phyloP scores from a whole-genome alignment of 2,113 vertebrate species.

The Drymodes brunneopygia region DNA sequence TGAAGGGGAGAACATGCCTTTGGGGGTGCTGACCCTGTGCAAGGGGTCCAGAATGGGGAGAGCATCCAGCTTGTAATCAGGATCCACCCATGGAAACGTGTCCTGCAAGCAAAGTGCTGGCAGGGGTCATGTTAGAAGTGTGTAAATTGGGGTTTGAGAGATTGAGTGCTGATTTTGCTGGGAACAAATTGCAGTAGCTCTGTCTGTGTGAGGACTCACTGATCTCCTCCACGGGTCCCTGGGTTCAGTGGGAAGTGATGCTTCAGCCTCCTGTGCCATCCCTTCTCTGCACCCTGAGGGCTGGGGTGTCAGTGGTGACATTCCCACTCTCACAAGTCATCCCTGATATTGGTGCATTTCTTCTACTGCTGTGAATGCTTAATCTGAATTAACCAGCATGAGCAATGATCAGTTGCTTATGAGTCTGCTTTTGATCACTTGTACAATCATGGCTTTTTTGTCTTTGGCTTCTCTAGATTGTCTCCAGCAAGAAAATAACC shows the following conservation, averaged over 20 bases:
- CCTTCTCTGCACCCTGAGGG: fast-evolving
- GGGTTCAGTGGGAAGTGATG: not conserved
- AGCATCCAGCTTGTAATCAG: not conserved
- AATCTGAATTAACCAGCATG: not conserved
- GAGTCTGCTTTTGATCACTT: not conserved
- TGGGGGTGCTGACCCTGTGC: not conserved
- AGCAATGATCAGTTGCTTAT: not conserved
- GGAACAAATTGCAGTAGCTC: not conserved
- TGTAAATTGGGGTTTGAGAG: not conserved
- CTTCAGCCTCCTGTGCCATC: not conserved
- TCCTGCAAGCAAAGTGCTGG: not conserved
- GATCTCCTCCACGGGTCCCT: not conserved
- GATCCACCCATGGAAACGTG: fast-evolving
- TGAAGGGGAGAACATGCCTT: not conserved
- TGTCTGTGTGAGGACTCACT: not conserved
- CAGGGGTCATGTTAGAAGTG: not conserved
- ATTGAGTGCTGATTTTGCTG: not conserved
- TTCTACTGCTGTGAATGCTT: not conserved
- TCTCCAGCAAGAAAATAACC: conserved; percentile 97
- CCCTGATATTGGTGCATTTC: not conserved
- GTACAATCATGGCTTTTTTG: not conserved
- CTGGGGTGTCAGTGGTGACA: not conserved
- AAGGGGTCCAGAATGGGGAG: not conserved
- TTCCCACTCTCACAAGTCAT: not conserved
- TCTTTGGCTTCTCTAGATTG: conserved; percentile 77